These are phyloP conservation scores for Caenorhabditis sinica DNA, from an alignment of 2,888 invertebrate genomes.

Conservation along the genomic window DNA sequence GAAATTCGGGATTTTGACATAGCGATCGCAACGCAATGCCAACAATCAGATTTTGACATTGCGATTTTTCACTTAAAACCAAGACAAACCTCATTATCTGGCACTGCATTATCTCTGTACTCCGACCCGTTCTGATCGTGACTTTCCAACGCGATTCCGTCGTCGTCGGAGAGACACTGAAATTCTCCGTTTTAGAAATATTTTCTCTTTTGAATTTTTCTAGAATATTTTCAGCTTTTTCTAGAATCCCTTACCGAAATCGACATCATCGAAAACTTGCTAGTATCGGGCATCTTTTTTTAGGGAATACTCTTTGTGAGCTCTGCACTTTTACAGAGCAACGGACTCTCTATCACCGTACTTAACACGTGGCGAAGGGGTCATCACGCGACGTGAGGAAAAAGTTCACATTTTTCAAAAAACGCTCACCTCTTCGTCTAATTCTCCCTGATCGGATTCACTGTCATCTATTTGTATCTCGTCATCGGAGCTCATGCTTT, in stretches of 20 bases:
- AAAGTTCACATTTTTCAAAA: background rate
- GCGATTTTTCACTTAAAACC: too few species aligned
- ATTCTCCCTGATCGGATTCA: conserved; percentile 43
- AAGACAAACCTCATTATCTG: conserved; percentile 55
- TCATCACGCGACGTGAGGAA: conserved; percentile 7
- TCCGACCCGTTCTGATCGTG: conserved; percentile 59
- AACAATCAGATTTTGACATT: too few species aligned
- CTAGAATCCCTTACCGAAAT: conserved; percentile 13
- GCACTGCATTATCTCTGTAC: conserved; percentile 24
- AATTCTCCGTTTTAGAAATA: conserved; percentile 15
- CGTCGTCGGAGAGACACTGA: conserved; percentile 73
- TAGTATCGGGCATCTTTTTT: conserved; percentile 21
- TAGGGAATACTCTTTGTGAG: background rate
- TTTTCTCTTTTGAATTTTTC: background rate
- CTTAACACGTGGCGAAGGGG: background rate
- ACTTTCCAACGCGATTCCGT: conserved; percentile 73
- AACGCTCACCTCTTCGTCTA: conserved; percentile 45
- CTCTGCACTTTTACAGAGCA: background rate
- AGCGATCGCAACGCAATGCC: too few species aligned
- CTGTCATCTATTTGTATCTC: conserved; percentile 52
- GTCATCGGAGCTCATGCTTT: conserved; percentile 39
- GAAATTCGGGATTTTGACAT: too few species aligned
- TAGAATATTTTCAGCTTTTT: background rate
- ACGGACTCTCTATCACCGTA: background rate
- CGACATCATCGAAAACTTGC: conserved; percentile 41